phyloP scores from a whole-genome alignment of 2,888 invertebrate species.

The Clanis bilineata region DNA sequence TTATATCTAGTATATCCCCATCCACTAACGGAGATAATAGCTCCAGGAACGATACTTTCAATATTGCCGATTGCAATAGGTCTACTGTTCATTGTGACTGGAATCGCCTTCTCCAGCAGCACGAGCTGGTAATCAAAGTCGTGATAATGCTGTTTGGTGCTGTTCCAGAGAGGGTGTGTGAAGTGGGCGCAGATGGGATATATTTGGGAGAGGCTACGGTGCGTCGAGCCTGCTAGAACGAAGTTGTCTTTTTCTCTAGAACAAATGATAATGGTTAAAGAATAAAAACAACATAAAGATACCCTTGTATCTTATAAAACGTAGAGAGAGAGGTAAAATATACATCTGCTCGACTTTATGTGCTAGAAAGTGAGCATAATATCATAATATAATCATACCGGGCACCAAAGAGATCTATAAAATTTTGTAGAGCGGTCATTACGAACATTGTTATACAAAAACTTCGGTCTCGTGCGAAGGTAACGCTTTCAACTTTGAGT shows the following conservation, averaged over 20 bases:
- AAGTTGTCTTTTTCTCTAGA: slow-evolving; percentile 50
- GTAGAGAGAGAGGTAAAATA: too few relatives aligned
- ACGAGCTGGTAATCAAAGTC: slow-evolving; percentile 71
- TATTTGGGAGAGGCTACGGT: slow-evolving; percentile 40
- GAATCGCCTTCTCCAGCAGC: slow-evolving; percentile 56
- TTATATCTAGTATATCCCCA: slow-evolving; percentile 64
- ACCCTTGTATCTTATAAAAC: not conserved
- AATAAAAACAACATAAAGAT: not conserved
- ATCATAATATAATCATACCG: too few relatives aligned
- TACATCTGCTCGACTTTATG: too few relatives aligned
- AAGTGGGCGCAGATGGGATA: slow-evolving; percentile 65
- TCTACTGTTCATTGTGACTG: slow-evolving; percentile 45
- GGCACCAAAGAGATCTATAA: too few relatives aligned
- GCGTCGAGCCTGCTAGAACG: slow-evolving; percentile 59
- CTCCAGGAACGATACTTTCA: slow-evolving; percentile 46
- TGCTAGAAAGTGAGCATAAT: too few relatives aligned
- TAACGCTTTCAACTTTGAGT: too few relatives aligned
- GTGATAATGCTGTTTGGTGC: slow-evolving; percentile 43
- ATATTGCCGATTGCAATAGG: slow-evolving; percentile 63
- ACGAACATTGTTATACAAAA: too few relatives aligned
- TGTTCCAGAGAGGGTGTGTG: slow-evolving; percentile 58
- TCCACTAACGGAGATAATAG: slow-evolving; percentile 53
- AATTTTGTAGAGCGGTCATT: too few relatives aligned
- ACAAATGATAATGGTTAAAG: not conserved
- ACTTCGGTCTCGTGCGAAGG: too few relatives aligned